Evolutionary conservation across 2,797 vertebrate genomes (phyloP), one percentile per base, ranked within the genome.

Genomic region (Masticophis lateralis): DNA sequence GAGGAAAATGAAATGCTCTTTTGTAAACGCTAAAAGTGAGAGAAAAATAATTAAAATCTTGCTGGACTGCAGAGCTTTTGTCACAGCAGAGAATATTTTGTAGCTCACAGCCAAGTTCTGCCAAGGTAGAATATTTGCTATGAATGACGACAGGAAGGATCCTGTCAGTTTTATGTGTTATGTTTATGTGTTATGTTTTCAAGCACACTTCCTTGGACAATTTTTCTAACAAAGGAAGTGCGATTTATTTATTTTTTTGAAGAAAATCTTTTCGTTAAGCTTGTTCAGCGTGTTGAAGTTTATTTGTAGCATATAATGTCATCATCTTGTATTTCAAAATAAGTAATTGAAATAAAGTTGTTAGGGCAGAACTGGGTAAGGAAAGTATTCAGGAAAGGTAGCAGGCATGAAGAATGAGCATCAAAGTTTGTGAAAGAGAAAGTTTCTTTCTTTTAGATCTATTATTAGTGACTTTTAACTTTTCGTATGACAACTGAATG

Each of bases 31-130:
- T 69, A 47, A 91, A 86, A 83, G 55, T 56, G n/a, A 51, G 14
- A 87, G 27, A 63, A 61, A 66, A 63, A 91, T 59, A 27, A 56
- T 55, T 74, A 86, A 86, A 93, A 86, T 3, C 93, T 89, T 89
- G 87, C 69, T 93, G 93, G 90, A 56, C 87, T 89, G 93, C 6
- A 6, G 12, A 37, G 18, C 10, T 53, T 88, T 43, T 88, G 37
- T 47, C 12, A 27, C 57, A n/a, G 57, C 22, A 20, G 20, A 74
- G 18, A 47, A 43, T 47, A 12, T 83, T 47, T 11, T 5, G 37
- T 83, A 25, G 37, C 74, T 83, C 74, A 25, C 20, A 11, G 74
- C 47, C 74, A 25, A 47, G 37, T 83, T 47, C 74, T 83, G 74
- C 37, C 74, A 25, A 47, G 37, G 92, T 12, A 25, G 43, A n/a